phyloP scores from a whole-genome alignment of 2,797 vertebrate species.

The Galago senegalensis region DNA sequence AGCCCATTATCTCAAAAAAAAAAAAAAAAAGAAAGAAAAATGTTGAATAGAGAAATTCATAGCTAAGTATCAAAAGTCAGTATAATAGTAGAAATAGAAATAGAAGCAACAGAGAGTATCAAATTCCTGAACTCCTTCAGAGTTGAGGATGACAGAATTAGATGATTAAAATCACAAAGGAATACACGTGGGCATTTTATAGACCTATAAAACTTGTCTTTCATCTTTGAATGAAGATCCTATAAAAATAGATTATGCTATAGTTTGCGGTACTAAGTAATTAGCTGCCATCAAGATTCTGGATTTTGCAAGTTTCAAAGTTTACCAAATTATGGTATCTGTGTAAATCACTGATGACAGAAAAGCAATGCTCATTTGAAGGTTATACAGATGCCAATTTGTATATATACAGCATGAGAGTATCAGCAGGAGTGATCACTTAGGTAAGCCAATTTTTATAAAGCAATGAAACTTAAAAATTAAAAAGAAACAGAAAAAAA shows the following conservation, averaged over 20 bases:
- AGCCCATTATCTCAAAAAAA: not conserved
- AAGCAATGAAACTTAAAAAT: slow-evolving; percentile 1
- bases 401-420: not conserved
- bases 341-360: not conserved
- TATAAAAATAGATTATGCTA: not conserved
- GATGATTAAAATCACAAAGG: slow-evolving; percentile 30
- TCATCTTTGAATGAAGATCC: not conserved
- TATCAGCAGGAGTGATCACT: not conserved
- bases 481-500: not conserved
- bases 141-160: slow-evolving; percentile 7
- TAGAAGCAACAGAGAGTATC: not conserved
- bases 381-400: not conserved
- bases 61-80: slow-evolving; percentile 57
- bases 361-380: not conserved
- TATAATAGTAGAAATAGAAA: not conserved
- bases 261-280: slow-evolving; percentile 15
- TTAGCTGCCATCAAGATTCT: not conserved
- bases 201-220: slow-evolving; percentile 53
- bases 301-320: slow-evolving; percentile 42
- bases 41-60: not conserved
- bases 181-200: not conserved
- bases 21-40: too few species aligned
- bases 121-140: not conserved
- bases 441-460: not conserved
- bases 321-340: not conserved